Evolutionary conservation across 2,888 invertebrate species (phyloP), one percentile per base, ranked within the genome.

Genomic region (Xiphydria camelus): DNA sequence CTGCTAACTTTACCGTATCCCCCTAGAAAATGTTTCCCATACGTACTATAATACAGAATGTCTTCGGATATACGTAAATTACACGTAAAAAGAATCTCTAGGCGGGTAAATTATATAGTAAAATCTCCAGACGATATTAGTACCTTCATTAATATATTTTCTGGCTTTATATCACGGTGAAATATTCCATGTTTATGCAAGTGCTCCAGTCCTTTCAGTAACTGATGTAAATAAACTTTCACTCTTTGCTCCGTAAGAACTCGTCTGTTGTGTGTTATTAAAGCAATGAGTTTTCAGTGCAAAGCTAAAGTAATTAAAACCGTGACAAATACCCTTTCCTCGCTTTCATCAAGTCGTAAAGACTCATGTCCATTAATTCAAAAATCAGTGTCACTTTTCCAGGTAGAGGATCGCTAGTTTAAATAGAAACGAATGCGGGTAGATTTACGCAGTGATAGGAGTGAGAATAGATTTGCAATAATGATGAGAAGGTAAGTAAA

Each of bases 91-190:
- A n/a, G n/a, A n/a, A n/a, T n/a, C n/a, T n/a, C n/a, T n/a, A n/a
- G n/a, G n/a, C n/a, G n/a, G n/a, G n/a, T n/a, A n/a, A n/a, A n/a
- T n/a, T n/a, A n/a, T n/a, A n/a, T n/a, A n/a, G n/a, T n/a, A n/a
- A n/a, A n/a, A n/a, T n/a, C n/a, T n/a, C n/a, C n/a, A n/a, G n/a
- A n/a, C n/a, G n/a, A n/a, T n/a, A n/a, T n/a, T n/a, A n/a, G 12
- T 56, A 82, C 79, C 76, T 82, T 83, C 2, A 86, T 76, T 35
- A 87, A 71, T 59, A 86, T 83, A 72, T 87, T 87, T 76, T 87
- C 87, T 14, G 87, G 87, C 69, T 87, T 87, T 3, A 87, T 81
- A 63, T 87, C 87, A 31, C 87, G 71, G 71, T 87, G 87, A 69
- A 86, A 86, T 26, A 82, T 70, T 4, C 80, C 82, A 66, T 81